Conservation (phyloP, 2,888 invertebrate genomes). For the Sisyra nigra region DNA sequence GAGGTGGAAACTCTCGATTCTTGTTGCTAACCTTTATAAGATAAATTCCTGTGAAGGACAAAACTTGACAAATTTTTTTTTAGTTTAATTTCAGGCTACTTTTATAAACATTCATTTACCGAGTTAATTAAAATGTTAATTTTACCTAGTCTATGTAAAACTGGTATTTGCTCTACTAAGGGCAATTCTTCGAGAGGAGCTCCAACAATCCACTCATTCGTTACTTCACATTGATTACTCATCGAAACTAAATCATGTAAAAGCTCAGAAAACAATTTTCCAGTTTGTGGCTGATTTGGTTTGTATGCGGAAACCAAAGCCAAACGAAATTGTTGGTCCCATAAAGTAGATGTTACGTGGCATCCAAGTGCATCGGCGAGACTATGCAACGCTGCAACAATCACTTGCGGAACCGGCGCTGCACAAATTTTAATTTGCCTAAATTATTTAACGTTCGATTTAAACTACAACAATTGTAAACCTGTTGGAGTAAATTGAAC, state of each 20-base stretch:
- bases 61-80: too few relatives aligned
- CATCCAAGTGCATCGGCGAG: slow-evolving; percentile 63
- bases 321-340: slow-evolving; percentile 51
- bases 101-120: too few relatives aligned
- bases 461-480: slow-evolving; percentile 16
- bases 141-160: slow-evolving; percentile 49
- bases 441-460: not conserved
- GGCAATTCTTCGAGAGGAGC: slow-evolving; percentile 62
- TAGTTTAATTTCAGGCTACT: too few relatives aligned
- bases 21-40: too few relatives aligned
- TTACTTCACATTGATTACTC: slow-evolving; percentile 61
- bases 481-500: slow-evolving; percentile 41
- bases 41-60: too few relatives aligned
- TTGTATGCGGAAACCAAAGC: slow-evolving; percentile 33
- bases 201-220: slow-evolving; percentile 50
- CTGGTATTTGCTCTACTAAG: slow-evolving; percentile 68
- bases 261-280: slow-evolving; percentile 39
- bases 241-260: slow-evolving; percentile 52
- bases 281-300: slow-evolving; percentile 20
- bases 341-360: slow-evolving; percentile 62
- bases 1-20: too few relatives aligned
- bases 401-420: slow-evolving; percentile 41
- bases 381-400: slow-evolving; percentile 53
- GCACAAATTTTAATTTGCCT: not conserved
- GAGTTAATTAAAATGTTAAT: too few relatives aligned